These are phyloP conservation scores for Euproctis similis DNA, from an alignment of 2,888 invertebrate species.

Conservation along the genomic window DNA sequence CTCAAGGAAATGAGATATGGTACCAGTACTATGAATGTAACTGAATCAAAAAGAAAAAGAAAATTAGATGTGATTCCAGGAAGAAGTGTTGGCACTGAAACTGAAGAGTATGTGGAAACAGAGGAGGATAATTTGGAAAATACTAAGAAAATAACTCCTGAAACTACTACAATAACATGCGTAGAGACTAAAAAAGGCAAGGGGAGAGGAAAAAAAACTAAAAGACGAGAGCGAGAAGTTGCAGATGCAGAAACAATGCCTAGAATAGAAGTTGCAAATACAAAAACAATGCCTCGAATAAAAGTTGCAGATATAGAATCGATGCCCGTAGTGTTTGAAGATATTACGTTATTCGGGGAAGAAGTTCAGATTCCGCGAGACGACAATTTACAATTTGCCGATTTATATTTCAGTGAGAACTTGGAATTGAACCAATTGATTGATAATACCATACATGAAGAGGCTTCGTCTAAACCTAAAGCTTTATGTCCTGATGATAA, in stretches of 20 bases:
- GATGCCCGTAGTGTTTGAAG: background rate
- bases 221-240: background rate
- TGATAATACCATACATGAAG: background rate
- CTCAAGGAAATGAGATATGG: constrained; percentile 13
- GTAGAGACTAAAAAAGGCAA: background rate
- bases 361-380: background rate
- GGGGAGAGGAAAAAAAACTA: background rate
- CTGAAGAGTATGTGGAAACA: too few species aligned
- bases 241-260: background rate
- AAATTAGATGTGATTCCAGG: background rate
- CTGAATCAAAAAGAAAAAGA: too few species aligned
- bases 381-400: background rate
- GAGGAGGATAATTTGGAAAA: background rate
- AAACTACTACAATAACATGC: background rate
- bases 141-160: background rate
- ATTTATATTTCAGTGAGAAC: background rate
- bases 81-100: background rate
- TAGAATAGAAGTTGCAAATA: background rate
- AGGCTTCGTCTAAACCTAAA: background rate
- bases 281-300: background rate
- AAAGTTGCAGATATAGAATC: background rate
- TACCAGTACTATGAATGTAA: background rate
- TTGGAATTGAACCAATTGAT: background rate
- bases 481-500: background rate
- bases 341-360: background rate